Evolutionary conservation across 2,113 vertebrate genomes (phyloP), one percentile per base, ranked within the genome.

Genomic region (Semnornis frantzii): DNA sequence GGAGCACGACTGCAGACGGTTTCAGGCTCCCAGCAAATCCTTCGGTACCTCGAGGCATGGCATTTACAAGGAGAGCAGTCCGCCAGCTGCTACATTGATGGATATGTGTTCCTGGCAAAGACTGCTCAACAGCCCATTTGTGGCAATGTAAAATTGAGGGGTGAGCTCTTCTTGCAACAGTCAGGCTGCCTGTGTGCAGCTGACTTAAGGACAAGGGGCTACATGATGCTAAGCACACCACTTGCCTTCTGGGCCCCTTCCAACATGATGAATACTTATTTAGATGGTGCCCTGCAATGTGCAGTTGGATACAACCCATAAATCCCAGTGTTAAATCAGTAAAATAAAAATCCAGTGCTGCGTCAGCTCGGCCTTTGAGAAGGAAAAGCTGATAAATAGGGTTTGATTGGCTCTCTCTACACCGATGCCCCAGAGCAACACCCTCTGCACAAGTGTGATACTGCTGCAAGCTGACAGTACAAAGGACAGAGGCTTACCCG

Each of bases 271-370:
- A 97, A 96, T 85, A 87, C 85, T 90, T 89, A 94, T 94, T 95
- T 77, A 91, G 95, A 68, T 60, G 81, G 88, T 89, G 73, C 82
- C 73, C 87, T 77, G 87, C 79, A 87, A 83, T 21, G 74, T 77
- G 74, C 34, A 0, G 34, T n/a, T 87, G 84, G 89, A 91, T 87
- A 75, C 31, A 12, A 97, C 87, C 89, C 87, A 94, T 92, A 97
- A 96, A 95, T 93, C 89, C 72, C n/a, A 85, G 78, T 94, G 90
- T 89, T 97, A 92, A 96, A 95, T 65, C 57, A 2, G 96, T 52
- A 94, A 75, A 94, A 93, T 90, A 92, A 94, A 94, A 93, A 84
- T 34, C 93, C 31, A 28, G 34, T 91, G 70, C 92, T 90, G 85
- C 74, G 80, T 93, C 82, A 96, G 89, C 94, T 94, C 12, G 25